Evolutionary conservation across 2,888 invertebrate species (phyloP), one percentile per base, ranked within the genome.

Genomic region (Drosophila mulleri): DNA sequence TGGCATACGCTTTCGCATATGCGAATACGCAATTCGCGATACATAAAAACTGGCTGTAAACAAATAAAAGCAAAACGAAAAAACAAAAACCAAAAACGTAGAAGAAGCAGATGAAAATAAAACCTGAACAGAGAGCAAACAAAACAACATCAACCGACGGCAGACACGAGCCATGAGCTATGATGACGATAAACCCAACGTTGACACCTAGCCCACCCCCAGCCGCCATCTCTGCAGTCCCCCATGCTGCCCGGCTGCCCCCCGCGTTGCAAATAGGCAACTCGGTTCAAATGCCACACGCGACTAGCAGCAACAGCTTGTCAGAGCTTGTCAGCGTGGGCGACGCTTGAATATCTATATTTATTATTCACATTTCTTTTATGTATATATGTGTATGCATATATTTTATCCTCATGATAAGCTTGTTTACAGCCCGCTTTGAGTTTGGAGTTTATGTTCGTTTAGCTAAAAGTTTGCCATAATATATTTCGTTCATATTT

Each of bases 21-120:
- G 76, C 68, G 66, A 78, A 73, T 76, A 76, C 66, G 72, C 75
- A 74, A 64, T 78, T 71, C 47, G 72, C 67, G 66, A 78, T 80
- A 78, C 76, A 78, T 79, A 80, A 78, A 79, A 72, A 62, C 69
- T 48, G 42, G 53, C 62, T 65, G 67, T 79, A 80, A 79, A 76
- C 78, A 79, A 78, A 69, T 64, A 54, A 48, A 69, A 59, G 48
- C 42, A 47, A 79, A 73, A 64, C 54, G 42, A 44, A 32, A 32
- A 32, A 4, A 26, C 26, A 4, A 32, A 32, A 32, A 6, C 9
- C 29, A 29, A 32, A 32, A 39, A 12, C 37, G 4, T 14, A 8
- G 26, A 12, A 44, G 58, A 42, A 47, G 18, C 18, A 47, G 32
- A 29, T 12, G 29, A 23, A 57, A 6, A 16, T 0, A 57, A 39